Evolutionary conservation across 2,888 invertebrate genomes (phyloP), one percentile per base, ranked within the genome.

Genomic region (Platynereis dumerilii): DNA sequence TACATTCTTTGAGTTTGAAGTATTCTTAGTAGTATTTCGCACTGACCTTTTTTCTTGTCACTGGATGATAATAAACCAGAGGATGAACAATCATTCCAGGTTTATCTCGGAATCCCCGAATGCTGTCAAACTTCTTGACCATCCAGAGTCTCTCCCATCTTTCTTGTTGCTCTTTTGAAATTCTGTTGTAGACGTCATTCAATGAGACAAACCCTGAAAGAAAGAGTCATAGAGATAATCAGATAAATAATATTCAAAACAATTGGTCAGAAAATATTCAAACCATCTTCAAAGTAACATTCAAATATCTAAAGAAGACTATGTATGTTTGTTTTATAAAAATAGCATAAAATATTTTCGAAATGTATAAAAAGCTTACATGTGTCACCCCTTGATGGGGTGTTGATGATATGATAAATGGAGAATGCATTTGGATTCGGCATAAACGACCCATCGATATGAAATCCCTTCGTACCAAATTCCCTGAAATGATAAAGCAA

Each of bases 131-230:
- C 12, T 39, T 63, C 58, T 63, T 62, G 24, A 78, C 60, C 74
- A 78, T 75, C 75, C 75, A 79, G 15, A 80, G 67, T 26, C 76
- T 65, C 53, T 79, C 75, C 79, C 79, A 79, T 29, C 64, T 60
- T 3, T 63, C 68, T 59, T 73, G 52, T 20, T 66, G 73, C 58
- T 76, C 76, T 39, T 60, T 54, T 5, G 73, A 60, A 39, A 80
- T 58, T 55, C 76, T 73, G 20, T 75, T 74, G 26, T 78, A 68
- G 44, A 80, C 64, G 24, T 79, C 76, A 24, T 67, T 74, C 59
- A 79, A 70, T 7, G 76, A 74, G 24, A 78, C 67, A 73, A 79
- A 79, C 5, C 72, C 80, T 80, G 70, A n/a, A 48, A 48, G 17
- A 48, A 48, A 48, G 7, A 48, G 5, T 34, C 12, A 34, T 7